Base-by-base conservation (phyloP, 2,113 vertebrate species). In the Okapia johnstoni region DNA sequence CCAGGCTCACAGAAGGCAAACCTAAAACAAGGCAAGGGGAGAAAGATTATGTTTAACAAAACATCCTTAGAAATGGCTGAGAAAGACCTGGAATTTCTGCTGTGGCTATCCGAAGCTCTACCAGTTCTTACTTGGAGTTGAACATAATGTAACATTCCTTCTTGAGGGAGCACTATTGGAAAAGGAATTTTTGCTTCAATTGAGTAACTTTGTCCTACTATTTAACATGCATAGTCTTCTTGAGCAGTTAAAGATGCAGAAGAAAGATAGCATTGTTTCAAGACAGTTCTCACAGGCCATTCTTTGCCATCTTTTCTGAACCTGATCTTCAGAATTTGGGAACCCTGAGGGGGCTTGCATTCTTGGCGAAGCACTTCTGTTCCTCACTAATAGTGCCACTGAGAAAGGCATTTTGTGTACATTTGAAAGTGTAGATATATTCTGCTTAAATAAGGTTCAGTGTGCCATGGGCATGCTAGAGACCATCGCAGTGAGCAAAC, bases 201-300 rank as follows among this genome's bases (percentile, higher is more conserved):
- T 85, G 93, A 30, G 79, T 63, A 89, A 93, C 85, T 93, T 96
- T 89, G 70, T 96, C n/a, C 84, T 92, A 93, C 94, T 89, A 43
- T 91, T 96, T 83, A 92, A 60, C 85, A 88, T 94, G 93, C 95
- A 85, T 66, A 83, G 16, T 92, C 55, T 85, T 81, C 73, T 88
- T 23, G 85, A 92, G 52, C 48, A 55, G 46, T 95, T 88, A 79
- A 95, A 94, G 92, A 90, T 90, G 48, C 52, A 95, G 93, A 98
- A 98, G 96, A 98, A 97, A 97, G 96, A 96, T 87, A 89, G 57
- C 88, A 92, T 97, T 98, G 97, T 98, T 98, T 83, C 40, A 85
- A 96, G 93, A 97, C 63, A 36, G 19, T 97, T 93, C 91, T 90
- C 73, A 88, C 90, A 95, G 54, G 96, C 85, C 1, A 8, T 28